Evolutionary conservation across 2,797 vertebrate genomes (phyloP).

Genomic region (Moxostoma hubbsi): DNA sequence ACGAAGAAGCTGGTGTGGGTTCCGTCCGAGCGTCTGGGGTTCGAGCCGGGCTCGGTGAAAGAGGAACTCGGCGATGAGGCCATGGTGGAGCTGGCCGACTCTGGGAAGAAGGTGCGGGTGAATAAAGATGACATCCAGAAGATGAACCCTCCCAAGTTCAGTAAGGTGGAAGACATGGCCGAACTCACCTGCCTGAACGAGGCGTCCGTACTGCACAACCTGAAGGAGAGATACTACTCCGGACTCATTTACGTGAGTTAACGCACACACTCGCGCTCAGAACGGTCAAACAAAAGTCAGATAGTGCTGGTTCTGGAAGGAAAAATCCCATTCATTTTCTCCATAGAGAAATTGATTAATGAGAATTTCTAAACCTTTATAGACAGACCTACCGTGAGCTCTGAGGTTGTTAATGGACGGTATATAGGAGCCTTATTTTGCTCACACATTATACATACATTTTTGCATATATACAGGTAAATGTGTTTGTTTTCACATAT

Average conservation of each 20-base stretch:
- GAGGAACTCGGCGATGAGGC: conserved; percentile 95
- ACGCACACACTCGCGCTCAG: neutral
- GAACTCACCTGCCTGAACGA: conserved; percentile 98
- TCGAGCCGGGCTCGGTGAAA: conserved; percentile 92
- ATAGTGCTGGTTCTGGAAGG: too few species aligned
- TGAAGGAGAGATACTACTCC: conserved; percentile 98
- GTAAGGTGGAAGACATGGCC: conserved; percentile 98
- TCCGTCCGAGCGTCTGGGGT: conserved; percentile 93
- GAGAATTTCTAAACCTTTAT: too few species aligned
- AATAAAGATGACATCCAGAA: conserved; percentile 99
- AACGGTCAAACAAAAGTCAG: neutral
- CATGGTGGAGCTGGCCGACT: conserved; percentile 92
- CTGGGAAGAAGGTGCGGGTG: conserved; percentile 91
- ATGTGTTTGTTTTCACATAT: too few species aligned
- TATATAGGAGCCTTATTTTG: too few species aligned
- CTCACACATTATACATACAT: too few species aligned
- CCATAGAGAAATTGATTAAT: too few species aligned
- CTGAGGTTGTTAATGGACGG: too few species aligned
- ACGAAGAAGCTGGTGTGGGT: conserved; percentile 98
- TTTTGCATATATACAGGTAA: too few species aligned
- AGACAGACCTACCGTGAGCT: too few species aligned
- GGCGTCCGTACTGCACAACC: conserved; percentile 96
- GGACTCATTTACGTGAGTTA: conserved; percentile 96
- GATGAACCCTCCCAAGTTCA: conserved; percentile 99
- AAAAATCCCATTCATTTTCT: too few species aligned